A percentile compares a stretch with the other conserved stretches of the same genome.
Conservation (phyloP, 2,797 vertebrate species). For the Spinibarbus caldwelli region DNA sequence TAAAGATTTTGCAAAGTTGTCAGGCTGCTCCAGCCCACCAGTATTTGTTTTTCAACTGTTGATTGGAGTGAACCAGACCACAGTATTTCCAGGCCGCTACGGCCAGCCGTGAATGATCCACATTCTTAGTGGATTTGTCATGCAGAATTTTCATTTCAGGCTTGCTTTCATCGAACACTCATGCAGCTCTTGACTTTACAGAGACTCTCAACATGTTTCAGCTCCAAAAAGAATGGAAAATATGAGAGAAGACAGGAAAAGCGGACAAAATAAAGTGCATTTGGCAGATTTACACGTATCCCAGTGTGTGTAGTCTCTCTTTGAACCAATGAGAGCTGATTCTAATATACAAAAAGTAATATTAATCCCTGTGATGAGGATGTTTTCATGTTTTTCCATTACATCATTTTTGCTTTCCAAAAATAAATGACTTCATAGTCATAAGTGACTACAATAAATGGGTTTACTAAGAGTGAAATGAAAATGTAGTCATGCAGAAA, state of each 20-base stretch:
- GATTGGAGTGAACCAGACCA: constrained; percentile 39
- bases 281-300: background rate
- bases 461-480: background rate
- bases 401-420: background rate
- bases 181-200: constrained; percentile 21
- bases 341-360: constrained; percentile 11
- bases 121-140: constrained; percentile 59
- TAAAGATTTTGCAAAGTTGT: constrained; percentile 32
- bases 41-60: constrained; percentile 43
- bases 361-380: background rate
- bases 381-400: constrained; percentile 29
- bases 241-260: constrained; percentile 14
- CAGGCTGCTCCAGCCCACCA: constrained; percentile 23
- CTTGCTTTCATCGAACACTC: constrained; percentile 39
- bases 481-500: constrained; percentile 10
- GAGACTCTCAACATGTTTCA: constrained; percentile 34
- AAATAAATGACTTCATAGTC: constrained; percentile 14
- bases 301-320: background rate
- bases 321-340: constrained; percentile 2
- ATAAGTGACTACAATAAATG: background rate
- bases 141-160: constrained; percentile 38
- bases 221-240: constrained; percentile 37
- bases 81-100: constrained; percentile 32
- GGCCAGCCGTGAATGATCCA: constrained; percentile 39
- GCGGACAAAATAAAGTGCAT: constrained; percentile 6